Evolutionary conservation across 2,113 vertebrate genomes (phyloP).

Genomic region (Thomomys bottae): DNA sequence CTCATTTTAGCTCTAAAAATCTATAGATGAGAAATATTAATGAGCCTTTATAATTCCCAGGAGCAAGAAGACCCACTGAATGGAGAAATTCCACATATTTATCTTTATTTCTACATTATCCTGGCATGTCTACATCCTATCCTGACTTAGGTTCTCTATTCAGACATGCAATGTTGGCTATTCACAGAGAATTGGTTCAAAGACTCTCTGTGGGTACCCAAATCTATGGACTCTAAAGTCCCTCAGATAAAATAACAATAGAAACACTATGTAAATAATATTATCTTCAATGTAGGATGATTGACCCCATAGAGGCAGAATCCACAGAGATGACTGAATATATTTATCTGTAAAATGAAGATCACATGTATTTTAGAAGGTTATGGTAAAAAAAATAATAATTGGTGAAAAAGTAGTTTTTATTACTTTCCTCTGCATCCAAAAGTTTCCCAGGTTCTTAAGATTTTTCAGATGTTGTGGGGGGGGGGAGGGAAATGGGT

Average conservation of each 20-base stretch:
- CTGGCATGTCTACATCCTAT: no score
- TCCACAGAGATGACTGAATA: background rate
- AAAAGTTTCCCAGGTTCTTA: slow-evolving; percentile 2
- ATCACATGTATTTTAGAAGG: background rate
- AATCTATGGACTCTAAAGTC: background rate
- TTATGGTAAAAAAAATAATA: slow-evolving; percentile 44
- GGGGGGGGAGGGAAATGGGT: no score
- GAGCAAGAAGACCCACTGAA: slow-evolving; percentile 36
- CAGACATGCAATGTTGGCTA: background rate
- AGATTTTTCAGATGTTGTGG: no score
- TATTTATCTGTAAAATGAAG: slow-evolving; percentile 26
- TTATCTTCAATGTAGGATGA: background rate
- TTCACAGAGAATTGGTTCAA: background rate
- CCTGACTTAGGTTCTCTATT: slow-evolving; percentile 14
- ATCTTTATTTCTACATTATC: background rate
- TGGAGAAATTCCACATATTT: slow-evolving; percentile 16
- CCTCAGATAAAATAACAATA: background rate
- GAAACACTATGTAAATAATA: background rate
- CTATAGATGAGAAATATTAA: slow-evolving; percentile 26
- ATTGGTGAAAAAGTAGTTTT: slow-evolving; percentile 24
- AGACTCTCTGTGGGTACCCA: background rate
- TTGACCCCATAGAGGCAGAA: background rate
- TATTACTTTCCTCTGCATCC: slow-evolving; percentile 21
- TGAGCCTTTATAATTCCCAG: slow-evolving; percentile 49
- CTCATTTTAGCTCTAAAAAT: slow-evolving; percentile 19